A percentile compares a stretch with the other conserved stretches of the same genome.
These are phyloP conservation scores for Eufriesea mexicana DNA, from an alignment of 1,140 invertebrate species.

Conservation along the genomic window DNA sequence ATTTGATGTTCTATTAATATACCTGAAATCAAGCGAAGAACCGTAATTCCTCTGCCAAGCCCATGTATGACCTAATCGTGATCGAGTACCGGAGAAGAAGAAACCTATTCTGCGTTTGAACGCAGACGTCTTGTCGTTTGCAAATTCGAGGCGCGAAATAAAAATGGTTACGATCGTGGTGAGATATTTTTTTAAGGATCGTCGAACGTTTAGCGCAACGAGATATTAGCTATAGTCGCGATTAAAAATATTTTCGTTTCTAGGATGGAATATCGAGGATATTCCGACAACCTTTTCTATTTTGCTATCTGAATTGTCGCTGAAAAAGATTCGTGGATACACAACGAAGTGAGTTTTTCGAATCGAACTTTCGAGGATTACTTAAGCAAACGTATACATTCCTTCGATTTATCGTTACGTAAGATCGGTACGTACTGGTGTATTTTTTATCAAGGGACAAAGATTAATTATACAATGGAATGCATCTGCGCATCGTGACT, in stretches of 20 bases:
- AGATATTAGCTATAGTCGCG: too few relatives aligned
- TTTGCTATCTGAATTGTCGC: too few relatives aligned
- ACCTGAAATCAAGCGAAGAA: slow-evolving; percentile 75
- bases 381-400: background rate
- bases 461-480: slow-evolving; percentile 44
- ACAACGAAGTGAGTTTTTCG: background rate
- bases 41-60: slow-evolving; percentile 71
- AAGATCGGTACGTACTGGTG: background rate
- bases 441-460: slow-evolving; percentile 9
- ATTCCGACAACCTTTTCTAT: too few relatives aligned
- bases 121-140: background rate
- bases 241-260: background rate
- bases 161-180: background rate
- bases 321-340: background rate
- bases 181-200: background rate
- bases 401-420: slow-evolving; percentile 13
- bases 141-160: background rate
- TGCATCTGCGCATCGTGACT: slow-evolving; percentile 11
- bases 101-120: background rate
- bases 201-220: background rate
- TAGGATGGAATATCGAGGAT: background rate
- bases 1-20: slow-evolving; percentile 76
- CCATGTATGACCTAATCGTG: slow-evolving; percentile 75
- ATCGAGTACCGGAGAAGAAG: slow-evolving; percentile 18
- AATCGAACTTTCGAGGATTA: background rate